Base-by-base conservation (phyloP, 2,797 vertebrate species). In the Tangara arthus region DNA sequence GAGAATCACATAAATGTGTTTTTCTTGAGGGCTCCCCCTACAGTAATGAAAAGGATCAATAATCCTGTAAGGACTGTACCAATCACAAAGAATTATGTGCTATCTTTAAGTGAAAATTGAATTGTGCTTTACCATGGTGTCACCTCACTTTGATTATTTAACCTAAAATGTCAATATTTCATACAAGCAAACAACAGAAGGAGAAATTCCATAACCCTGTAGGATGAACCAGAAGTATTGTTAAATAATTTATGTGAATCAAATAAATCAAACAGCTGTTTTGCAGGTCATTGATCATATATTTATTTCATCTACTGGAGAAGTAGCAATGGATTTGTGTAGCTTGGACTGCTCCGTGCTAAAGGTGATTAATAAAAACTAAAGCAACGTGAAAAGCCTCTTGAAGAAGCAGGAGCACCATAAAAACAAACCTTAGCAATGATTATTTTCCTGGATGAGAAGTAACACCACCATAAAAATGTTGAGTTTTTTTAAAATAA, bases 61-160 rank as follows among this genome's bases (percentile, higher is more conserved):
- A 97, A 82, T 56, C 96, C 90, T 96, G 97, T 97, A 97, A 97
- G 96, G 97, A 94, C 94, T 94, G 81, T 50, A 95, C 93, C 93
- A 96, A 91, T 87, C 76, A 87, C 57, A 96, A 96, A 97, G 97
- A 98, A 96, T 98, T 97, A 98, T 96, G 96, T 94, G 91, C 91
- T 96, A 83, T 97, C 97, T 98, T 97, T 98, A 98, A 97, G 97
- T 97, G 97, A 97, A 98, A 98, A 98, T 97, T 97, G 97, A 98
- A 97, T 97, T 95, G 96, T 91, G 95, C 96, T 97, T 98, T 97
- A 98, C 96, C 96, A 96, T 94, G 96, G 93, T 68, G 46, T 94
- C 63, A 94, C 96, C 92, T 96, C 90, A 80, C 89, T 98, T 98
- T 98, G 97, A 98, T 98, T 98, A 97, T 98, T 98, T 98, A 98